These are phyloP conservation scores for Heliconius cydno DNA, from an alignment of 2,888 invertebrate genomes.

Conservation along the genomic window DNA sequence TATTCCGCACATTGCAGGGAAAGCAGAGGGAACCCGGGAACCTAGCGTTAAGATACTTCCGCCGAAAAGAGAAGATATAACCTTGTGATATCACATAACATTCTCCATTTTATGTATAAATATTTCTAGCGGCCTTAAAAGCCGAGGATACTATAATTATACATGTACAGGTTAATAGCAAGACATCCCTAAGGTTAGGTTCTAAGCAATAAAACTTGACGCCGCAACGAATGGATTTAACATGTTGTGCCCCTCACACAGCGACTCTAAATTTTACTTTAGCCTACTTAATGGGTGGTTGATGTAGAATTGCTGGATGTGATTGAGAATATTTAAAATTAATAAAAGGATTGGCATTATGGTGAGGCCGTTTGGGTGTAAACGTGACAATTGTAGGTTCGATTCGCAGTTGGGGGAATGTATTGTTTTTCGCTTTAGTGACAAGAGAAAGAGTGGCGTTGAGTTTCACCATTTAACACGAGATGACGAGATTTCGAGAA, in stretches of 20 bases:
- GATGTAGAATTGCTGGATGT: slow-evolving; percentile 47
- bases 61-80: not conserved
- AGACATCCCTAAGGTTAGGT: slow-evolving; percentile 47
- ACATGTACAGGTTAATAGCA: slow-evolving; percentile 31
- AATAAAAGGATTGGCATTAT: not conserved
- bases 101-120: not conserved
- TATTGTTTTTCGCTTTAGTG: not conserved
- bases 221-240: slow-evolving; percentile 64
- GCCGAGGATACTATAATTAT: slow-evolving; percentile 17
- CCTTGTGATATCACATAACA: not conserved
- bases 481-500: no score
- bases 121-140: not conserved
- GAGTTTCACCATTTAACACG: not conserved
- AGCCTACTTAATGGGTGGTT: slow-evolving; percentile 57
- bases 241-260: slow-evolving; percentile 60
- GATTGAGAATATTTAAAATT: not conserved
- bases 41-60: no score
- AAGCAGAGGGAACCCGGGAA: no score
- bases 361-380: not conserved
- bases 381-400: not conserved
- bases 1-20: no score
- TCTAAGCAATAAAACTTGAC: slow-evolving; percentile 54
- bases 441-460: not conserved
- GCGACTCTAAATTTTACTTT: slow-evolving; percentile 68
- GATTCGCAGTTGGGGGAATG: not conserved